Base-by-base conservation (phyloP, 2,113 vertebrate species). In the Galbula dea region DNA sequence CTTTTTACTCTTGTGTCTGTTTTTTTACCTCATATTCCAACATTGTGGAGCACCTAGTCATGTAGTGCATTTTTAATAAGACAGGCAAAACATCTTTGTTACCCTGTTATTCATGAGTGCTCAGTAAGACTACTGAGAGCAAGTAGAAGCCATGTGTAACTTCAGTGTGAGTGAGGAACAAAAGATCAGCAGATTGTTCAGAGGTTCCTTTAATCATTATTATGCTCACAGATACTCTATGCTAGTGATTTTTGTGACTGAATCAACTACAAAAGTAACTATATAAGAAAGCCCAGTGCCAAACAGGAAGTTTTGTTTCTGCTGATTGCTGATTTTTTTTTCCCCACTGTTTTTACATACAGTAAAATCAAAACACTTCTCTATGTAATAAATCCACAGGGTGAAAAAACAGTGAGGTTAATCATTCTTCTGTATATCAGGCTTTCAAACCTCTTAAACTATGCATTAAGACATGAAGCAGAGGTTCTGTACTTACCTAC, bases 401-500 rank as follows among this genome's bases (percentile, higher is more conserved):
- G 71, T 82, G 29, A 67, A 76, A 83, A 73, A 72, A 23, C 30
- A 74, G 19, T 34, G 66, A 67, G 34, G 43, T 58, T 82, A 73
- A 73, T 63, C 2, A 43, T 66, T 88, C 23, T 24, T 83, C 59
- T 92, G 32, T 36, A n/a, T 71, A 26, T 15, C 34, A 59, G 34
- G 30, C 48, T 94, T 90, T 93, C 73, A 76, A 6, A 81, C 36
- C 32, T 39, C 32, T 32, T 29, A 16, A 49, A 34, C 32, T 51
- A 29, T 48, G 41, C 61, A 62, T 68, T 48, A 83, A 43, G 48
- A 30, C 26, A 23, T 20, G 36, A 62, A 62, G 51, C 13, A 71
- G 61, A 59, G n/a, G 19, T 84, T 93, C 78, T 63, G 17, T 59
- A 95, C 99, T 98, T 96, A 99, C 99, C 97, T 88, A 98, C 98